A percentile compares a stretch with the other conserved stretches of the same genome.
Evolutionary conservation across 1,140 invertebrate genomes (phyloP).

Genomic region (Nautilus pompilius): DNA sequence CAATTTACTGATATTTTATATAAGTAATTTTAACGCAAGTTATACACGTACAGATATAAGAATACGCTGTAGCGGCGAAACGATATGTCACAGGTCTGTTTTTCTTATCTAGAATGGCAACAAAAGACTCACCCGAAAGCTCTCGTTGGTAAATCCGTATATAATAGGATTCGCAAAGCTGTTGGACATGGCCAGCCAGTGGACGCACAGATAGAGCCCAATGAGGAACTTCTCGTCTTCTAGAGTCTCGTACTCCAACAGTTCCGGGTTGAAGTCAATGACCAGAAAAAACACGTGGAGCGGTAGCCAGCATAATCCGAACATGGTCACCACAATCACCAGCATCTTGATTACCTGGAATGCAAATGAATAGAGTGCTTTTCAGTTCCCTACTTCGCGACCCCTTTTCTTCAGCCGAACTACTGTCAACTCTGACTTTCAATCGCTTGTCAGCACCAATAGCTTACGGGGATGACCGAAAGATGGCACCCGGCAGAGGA

Average conservation of each 20-base stretch:
- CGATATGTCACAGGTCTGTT: no score
- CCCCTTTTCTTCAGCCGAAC: no score
- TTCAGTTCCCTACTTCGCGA: no score
- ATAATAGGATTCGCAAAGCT: conserved; percentile 84
- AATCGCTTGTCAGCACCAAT: no score
- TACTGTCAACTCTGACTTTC: no score
- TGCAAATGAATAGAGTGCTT: not conserved
- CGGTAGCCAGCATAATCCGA: conserved; percentile 61
- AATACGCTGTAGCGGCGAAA: no score
- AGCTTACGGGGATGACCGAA: no score
- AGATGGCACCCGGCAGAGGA: no score
- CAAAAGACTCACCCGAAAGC: conserved; percentile 73
- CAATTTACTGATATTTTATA: no score
- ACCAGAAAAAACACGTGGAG: conserved; percentile 51
- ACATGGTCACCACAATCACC: conserved; percentile 57
- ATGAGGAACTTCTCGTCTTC: conserved; percentile 19
- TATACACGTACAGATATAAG: no score
- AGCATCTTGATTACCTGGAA: conserved; percentile 62
- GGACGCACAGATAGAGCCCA: conserved; percentile 41
- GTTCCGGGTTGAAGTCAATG: conserved; percentile 21
- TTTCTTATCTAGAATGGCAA: no score
- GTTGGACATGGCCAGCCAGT: conserved; percentile 67
- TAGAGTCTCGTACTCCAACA: conserved; percentile 11
- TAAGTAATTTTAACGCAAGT: no score
- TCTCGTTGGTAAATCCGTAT: conserved; percentile 83